phyloP scores from a whole-genome alignment of 2,888 invertebrate genomes.

The Cordilura impudica region DNA sequence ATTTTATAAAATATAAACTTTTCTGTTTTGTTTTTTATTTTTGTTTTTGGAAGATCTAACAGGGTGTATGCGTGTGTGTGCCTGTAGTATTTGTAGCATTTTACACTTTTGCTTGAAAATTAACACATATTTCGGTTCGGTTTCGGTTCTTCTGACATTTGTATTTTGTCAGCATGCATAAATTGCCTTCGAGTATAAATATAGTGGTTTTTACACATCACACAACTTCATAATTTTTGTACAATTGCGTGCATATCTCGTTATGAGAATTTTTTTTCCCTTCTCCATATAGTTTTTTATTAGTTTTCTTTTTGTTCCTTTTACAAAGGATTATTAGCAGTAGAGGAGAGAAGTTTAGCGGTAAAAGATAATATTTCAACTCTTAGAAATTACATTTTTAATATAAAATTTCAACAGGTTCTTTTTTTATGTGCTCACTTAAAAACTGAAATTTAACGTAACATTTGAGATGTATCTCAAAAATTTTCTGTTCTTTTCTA shows the following conservation, averaged over 20 bases:
- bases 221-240: neutral
- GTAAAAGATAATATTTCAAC: neutral
- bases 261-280: neutral
- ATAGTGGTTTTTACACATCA: neutral
- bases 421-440: neutral
- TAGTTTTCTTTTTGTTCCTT: neutral
- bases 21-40: conserved; percentile 8
- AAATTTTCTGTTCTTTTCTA: no score
- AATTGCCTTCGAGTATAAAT: conserved; percentile 34
- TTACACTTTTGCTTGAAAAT: conserved; percentile 22
- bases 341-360: neutral
- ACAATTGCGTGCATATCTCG: neutral
- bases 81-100: conserved; percentile 5
- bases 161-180: conserved; percentile 31
- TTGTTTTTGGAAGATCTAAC: neutral
- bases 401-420: neutral
- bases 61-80: neutral
- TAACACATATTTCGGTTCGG: conserved; percentile 25
- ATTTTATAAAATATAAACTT: neutral
- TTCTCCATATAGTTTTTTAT: neutral
- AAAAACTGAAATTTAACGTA: no score
- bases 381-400: neutral
- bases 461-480: no score
- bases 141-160: neutral
- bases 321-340: neutral